Evolutionary conservation across 2,888 invertebrate genomes (phyloP).

Genomic region (Xanthorhoe designata): DNA sequence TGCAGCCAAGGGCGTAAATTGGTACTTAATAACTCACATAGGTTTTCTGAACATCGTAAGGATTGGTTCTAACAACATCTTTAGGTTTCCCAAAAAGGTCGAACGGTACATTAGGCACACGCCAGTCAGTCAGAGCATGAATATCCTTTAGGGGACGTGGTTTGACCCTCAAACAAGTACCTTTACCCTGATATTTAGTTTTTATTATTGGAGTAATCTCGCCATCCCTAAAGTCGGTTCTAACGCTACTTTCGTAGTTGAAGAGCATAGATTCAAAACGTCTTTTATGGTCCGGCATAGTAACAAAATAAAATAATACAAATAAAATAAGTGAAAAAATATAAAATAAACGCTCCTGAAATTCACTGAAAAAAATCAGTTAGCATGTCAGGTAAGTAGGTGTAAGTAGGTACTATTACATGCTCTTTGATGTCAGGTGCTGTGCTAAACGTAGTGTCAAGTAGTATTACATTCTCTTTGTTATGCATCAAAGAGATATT

Average conservation of each 20-base stretch:
- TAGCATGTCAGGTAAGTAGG: not conserved
- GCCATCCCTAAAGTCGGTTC: slow-evolving; percentile 50
- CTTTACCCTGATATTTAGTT: slow-evolving; percentile 48
- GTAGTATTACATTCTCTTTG: too few relatives aligned
- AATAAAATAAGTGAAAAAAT: slow-evolving; percentile 11
- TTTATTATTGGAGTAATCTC: slow-evolving; percentile 42
- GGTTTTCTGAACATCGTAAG: slow-evolving; percentile 50
- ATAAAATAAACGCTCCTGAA: slow-evolving; percentile 20
- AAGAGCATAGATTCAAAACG: slow-evolving; percentile 58
- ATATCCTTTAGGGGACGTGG: slow-evolving; percentile 54
- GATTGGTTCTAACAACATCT: slow-evolving; percentile 54
- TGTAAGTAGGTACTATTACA: too few relatives aligned
- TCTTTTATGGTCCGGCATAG: slow-evolving; percentile 42
- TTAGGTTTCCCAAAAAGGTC: slow-evolving; percentile 53
- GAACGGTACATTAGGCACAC: slow-evolving; percentile 52
- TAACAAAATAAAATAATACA: slow-evolving; percentile 14
- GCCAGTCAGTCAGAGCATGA: slow-evolving; percentile 59
- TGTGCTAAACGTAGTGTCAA: too few relatives aligned
- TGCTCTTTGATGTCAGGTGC: too few relatives aligned
- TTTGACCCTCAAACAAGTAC: slow-evolving; percentile 19
- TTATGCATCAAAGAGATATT: too few relatives aligned
- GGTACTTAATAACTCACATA: slow-evolving; percentile 56
- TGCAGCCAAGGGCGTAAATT: too few relatives aligned
- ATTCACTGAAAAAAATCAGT: not conserved
- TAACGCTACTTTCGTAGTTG: slow-evolving; percentile 54